phyloP scores from a whole-genome alignment of 1,140 invertebrate genomes.

The Hyposmocoma kahamanoa region DNA sequence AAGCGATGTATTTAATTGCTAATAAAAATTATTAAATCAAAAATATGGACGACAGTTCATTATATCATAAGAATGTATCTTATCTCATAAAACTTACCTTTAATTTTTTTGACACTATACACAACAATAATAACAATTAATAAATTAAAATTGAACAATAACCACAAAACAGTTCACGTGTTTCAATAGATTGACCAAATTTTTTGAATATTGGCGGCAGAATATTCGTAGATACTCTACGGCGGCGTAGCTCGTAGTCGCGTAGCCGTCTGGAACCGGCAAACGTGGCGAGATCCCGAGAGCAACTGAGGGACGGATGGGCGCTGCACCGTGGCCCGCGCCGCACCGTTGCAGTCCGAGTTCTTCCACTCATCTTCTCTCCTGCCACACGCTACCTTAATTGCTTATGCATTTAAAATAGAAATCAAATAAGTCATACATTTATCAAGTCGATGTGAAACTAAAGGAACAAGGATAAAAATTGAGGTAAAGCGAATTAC shows the following conservation, averaged over 20 bases:
- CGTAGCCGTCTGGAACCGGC: not conserved
- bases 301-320: not conserved
- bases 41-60: too few relatives aligned
- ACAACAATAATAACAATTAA: not conserved
- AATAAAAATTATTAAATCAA: too few relatives aligned
- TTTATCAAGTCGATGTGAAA: too few relatives aligned
- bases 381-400: slow-evolving; percentile 26
- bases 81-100: too few relatives aligned
- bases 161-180: not conserved
- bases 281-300: not conserved
- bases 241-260: not conserved
- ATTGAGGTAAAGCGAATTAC: too few relatives aligned
- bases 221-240: not conserved
- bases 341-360: not conserved
- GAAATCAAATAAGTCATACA: too few relatives aligned
- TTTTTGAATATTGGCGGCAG: too few relatives aligned
- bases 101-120: not conserved
- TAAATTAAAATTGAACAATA: not conserved
- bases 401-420: slow-evolving; percentile 27
- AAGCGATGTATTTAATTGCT: too few relatives aligned
- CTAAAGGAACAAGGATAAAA: too few relatives aligned
- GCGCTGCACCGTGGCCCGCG: slow-evolving; percentile 1
- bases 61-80: too few relatives aligned
- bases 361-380: slow-evolving; percentile 1
- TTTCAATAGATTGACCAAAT: too few relatives aligned